These are phyloP conservation scores for Bucco capensis DNA, from an alignment of 2,113 vertebrate genomes.

Conservation along the genomic window DNA sequence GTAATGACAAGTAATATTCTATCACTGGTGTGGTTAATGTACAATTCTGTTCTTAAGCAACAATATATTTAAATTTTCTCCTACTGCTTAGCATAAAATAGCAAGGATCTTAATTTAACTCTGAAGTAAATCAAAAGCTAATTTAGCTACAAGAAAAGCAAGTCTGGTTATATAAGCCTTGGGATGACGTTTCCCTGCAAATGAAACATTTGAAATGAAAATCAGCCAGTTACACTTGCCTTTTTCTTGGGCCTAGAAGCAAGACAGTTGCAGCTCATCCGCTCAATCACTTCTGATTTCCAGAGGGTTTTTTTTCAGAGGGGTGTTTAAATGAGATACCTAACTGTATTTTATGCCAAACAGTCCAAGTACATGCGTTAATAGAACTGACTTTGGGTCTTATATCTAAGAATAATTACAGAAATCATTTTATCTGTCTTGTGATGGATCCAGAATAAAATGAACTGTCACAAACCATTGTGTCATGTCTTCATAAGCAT, in stretches of 20 bases:
- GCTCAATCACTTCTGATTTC: slow-evolving; percentile 22
- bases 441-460: slow-evolving; percentile 46
- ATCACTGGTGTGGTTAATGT: neutral
- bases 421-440: slow-evolving; percentile 53
- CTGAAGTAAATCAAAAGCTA: neutral
- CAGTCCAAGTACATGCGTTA: neutral
- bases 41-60: neutral
- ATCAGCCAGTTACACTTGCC: neutral
- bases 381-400: slow-evolving; percentile 6
- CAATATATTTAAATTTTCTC: neutral
- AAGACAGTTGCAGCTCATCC: slow-evolving; percentile 1
- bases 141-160: neutral
- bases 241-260: slow-evolving; percentile 15
- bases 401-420: slow-evolving; percentile 52
- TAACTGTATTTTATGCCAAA: slow-evolving; percentile 38
- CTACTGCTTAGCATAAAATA: neutral
- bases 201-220: slow-evolving; percentile 14
- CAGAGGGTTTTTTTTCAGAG: slow-evolving; percentile 9
- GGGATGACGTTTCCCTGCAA: neutral
- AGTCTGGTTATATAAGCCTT: neutral
- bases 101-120: neutral
- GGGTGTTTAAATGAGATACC: slow-evolving; percentile 22
- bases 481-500: neutral
- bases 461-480: slow-evolving; percentile 30
- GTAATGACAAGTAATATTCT: neutral